Conservation (phyloP, 2,797 vertebrate genomes). For the Carcharodon carcharias region DNA sequence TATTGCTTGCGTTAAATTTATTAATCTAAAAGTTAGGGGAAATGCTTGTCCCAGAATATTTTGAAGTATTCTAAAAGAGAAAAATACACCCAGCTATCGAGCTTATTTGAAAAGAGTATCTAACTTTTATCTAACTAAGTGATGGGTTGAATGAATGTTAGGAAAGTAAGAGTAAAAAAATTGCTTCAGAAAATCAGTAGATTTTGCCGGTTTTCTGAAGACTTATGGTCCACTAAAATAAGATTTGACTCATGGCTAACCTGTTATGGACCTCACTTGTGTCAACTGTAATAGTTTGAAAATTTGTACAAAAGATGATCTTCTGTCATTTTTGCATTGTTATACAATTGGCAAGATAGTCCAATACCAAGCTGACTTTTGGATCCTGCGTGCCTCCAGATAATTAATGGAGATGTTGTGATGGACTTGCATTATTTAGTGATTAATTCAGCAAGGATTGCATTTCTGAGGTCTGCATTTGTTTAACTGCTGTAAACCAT, state of each 20-base stretch:
- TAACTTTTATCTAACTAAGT: background rate
- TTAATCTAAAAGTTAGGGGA: background rate
- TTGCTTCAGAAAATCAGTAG: background rate
- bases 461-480: background rate
- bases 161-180: background rate
- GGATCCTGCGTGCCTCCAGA: background rate
- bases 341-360: background rate
- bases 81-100: background rate
- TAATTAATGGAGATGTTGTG: background rate
- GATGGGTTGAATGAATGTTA: background rate
- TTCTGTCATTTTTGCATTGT: background rate
- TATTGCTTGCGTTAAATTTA: background rate
- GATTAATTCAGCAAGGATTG: background rate
- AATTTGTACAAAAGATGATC: background rate
- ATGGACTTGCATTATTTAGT: background rate
- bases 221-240: background rate
- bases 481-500: background rate
- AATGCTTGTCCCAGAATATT: background rate
- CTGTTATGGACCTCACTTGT: background rate
- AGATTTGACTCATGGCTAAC: background rate
- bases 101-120: background rate
- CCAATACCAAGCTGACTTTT: background rate
- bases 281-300: background rate
- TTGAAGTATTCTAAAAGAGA: background rate
- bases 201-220: background rate